Base-by-base conservation (phyloP, 2,113 vertebrate species). In the Marmota flaviventris region DNA sequence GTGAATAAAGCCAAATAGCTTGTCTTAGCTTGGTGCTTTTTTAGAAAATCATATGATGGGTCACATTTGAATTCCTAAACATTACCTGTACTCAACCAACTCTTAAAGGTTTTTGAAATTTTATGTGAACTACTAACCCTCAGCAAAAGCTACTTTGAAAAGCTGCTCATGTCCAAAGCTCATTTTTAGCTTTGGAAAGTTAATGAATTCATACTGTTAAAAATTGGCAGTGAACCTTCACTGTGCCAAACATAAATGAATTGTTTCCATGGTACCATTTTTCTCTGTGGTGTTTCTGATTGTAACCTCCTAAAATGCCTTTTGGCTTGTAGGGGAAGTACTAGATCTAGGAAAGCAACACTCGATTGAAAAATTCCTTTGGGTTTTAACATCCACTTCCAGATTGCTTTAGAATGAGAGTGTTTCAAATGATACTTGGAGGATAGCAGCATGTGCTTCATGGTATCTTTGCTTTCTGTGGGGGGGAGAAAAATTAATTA, bases 351-450 rank as follows among this genome's bases (percentile, higher is more conserved):
- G 5, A 96, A 48, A 0, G 86, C 34, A 93, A 2, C 53, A 37
- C 37, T 96, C 77, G 10, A 10, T 94, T 96, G 22, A 87, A 75
- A 95, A 92, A 48, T 92, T 94, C 76, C 94, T 94, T 96, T 94
- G 92, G 8, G 76, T 97, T 98, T 95, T 95, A 96, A 42, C 82
- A 76, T 63, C 73, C 51, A 32, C 86, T 79, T 96, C 87, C 70
- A 86, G 25, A 10, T 95, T 94, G 92, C 75, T 95, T 39, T 48
- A 95, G 58, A 88, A 94, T 72, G 75, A 61, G 75, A 93, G 39
- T 67, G 90, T 96, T 94, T 97, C n/a, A 91, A 97, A 94, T 91
- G 89, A 92, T 93, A 86, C 8, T 95, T 95, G 95, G 96, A 97
- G 98, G 82, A 82, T 84, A 94, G 73, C 39, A 93, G 77, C n/a